A percentile compares a stretch with the other conserved stretches of the same genome.
These are phyloP conservation scores for Antidorcas marsupialis DNA, from an alignment of 2,113 vertebrate species.

Conservation along the genomic window DNA sequence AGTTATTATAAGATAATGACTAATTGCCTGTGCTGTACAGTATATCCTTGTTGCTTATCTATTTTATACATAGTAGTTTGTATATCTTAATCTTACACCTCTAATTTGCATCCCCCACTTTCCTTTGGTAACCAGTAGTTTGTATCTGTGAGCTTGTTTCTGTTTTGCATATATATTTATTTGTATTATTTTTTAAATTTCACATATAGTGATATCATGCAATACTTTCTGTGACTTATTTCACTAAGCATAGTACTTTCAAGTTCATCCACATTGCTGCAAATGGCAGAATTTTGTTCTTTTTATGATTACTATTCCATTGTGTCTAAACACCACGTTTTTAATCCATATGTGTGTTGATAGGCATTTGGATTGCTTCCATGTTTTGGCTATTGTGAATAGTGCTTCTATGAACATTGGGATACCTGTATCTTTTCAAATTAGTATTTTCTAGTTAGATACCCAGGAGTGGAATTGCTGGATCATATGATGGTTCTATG, in stretches of 20 bases:
- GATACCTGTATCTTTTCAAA: neutral
- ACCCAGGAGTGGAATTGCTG: neutral
- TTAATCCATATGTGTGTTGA: neutral
- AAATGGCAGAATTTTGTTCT: neutral
- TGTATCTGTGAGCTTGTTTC: neutral
- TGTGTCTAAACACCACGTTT: neutral
- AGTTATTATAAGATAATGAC: neutral
- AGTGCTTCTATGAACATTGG: neutral
- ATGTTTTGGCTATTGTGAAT: neutral
- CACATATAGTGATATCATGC: neutral
- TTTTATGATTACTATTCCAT: neutral
- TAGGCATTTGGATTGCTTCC: neutral
- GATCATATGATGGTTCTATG: neutral
- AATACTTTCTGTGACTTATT: neutral
- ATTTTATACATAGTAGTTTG: neutral
- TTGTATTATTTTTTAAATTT: neutral
- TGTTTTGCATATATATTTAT: neutral
- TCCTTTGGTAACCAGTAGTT: neutral
- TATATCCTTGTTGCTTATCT: neutral
- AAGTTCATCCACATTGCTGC: neutral
- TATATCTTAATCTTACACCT: neutral
- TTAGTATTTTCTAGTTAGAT: neutral
- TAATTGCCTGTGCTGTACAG: neutral
- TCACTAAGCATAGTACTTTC: neutral
- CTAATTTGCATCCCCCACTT: neutral